Evolutionary conservation across 2,888 invertebrate genomes (phyloP), one percentile per base, ranked within the genome.

Genomic region (Tyria jacobaeae): DNA sequence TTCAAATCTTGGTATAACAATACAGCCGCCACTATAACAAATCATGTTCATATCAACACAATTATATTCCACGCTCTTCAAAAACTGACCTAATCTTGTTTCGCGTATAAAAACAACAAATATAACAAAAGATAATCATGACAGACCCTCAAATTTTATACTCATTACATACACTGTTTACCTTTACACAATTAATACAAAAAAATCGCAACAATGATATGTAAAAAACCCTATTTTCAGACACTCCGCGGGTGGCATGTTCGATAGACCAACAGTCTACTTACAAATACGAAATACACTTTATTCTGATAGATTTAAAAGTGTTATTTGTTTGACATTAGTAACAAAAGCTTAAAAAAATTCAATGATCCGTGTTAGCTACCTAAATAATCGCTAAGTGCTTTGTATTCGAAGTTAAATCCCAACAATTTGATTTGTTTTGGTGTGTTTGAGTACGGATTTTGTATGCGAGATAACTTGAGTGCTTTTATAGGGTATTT

Each of bases 131-230:
- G 69, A 66, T 64, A 64, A 66, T 27, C 66, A 71, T 50, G 75
- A 66, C 71, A 69, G 34, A 51, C 75, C 72, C 72, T 67, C 85
- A 73, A 87, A 87, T 89, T 87, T 84, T 86, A 62, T 81, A 80
- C 83, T 78, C 81, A 88, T 89, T 88, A 87, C 80, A 56, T 81
- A 65, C 83, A 84, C 81, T 82, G 80, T 85, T 89, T 87, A 87
- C 83, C 73, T 68, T 27, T 63, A 31, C 70, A 64, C 72, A 76
- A 78, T 79, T 76, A 68, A 63, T 72, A 72, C 68, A 79, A 83
- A 78, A 75, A 82, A 71, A 63, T 57, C 31, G 66, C 72, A 79
- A 84, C 84, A 85, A 84, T 78, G 64, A 10, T 56, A 79, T 82
- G 82, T 87, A 82, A 70, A 73, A 74, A 47, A 7, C 54, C 73